Evolutionary conservation across 2,797 vertebrate genomes (phyloP), one percentile per base, ranked within the genome.

Genomic region (Luscinia megarhynchos): DNA sequence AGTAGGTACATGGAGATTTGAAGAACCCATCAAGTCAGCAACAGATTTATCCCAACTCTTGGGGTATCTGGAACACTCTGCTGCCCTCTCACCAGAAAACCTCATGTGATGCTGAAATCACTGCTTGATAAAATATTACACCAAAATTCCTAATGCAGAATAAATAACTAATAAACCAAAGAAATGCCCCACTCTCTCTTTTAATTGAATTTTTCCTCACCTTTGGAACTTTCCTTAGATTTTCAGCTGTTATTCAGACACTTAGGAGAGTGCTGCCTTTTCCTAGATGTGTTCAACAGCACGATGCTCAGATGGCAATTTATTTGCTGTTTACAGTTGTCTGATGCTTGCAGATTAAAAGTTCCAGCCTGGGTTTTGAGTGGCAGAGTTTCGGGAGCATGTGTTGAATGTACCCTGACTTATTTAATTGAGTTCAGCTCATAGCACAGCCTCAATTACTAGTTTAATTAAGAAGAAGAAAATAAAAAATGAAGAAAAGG

Each of bases 401-500:
- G 30, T 89, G 90, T 89, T 68, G 79, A 84, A 72, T 27, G 17
- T 58, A 69, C 3, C 21, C 46, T 62, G 76, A 81, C 82, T 75
- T 89, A 57, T n/a, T 69, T 85, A 85, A 93, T 92, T 89, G 93
- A 94, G 82, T 93, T 96, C 79, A 92, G 18, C 46, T 24, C 26
- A 40, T 27, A 61, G 57, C 30, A 86, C 46, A 91, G 61, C 62
- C 73, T 72, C 93, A 85, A 90, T 96, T 94, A 72, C 73, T 55
- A 22, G 58, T 66, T 94, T 88, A 90, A 96, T 86, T 91, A 54
- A 80, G 80, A 75, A 59, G 36, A 27, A 51, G 14, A 12, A 17
- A 15, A 14, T 17, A 8, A 24, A 21, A 9, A 7, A 4, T 23
- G 9, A 24, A 27, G 11, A 16, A 17, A 50, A 10, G 3, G 14